Evolutionary conservation across 2,888 invertebrate genomes (phyloP), one percentile per base, ranked within the genome.

Genomic region (Ormyrus thymus): DNA sequence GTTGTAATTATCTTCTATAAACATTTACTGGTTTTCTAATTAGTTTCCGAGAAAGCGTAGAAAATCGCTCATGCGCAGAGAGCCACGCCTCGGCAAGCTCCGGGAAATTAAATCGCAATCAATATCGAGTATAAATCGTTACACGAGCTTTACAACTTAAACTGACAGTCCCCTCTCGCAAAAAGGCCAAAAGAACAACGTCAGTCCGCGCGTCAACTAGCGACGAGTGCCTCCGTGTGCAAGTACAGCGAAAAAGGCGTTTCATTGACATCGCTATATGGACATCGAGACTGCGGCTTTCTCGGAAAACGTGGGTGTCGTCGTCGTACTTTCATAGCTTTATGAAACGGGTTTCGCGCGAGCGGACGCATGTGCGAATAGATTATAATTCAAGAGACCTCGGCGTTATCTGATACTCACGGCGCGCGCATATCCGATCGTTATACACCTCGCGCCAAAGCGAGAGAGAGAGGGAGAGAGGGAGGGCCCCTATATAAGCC

Each of bases 381-480:
- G 75, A 76, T 79, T 71, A 76, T 83, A 81, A 81, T 79, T 83
- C 82, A 83, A 80, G 81, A 29, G 76, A 46, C 53, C 56, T 64
- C 80, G 81, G 64, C 53, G 71, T 61, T 75, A 73, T 66, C 75
- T 59, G 76, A 77, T 74, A 58, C 78, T 58, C 55, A 10, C 55
- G 43, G 29, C 29, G 13, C 51, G 65, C 58, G 45, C 62, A 56
- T 62, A 71, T 65, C 59, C 74, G 74, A 66, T 66, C 66, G 58
- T 58, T 62, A 56, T 15, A 62, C 46, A 56, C 51, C 53, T 7
- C 56, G 59, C 58, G 15, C 56, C 5, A 43, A 29, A 29, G 45
- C 61, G 29, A 29, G 29, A 29, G 29, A 29, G 29, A 29, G 29
- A 29, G 29, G 1, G 29, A 29, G 29, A 29, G 29, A 1, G 4